phyloP scores from a whole-genome alignment of 2,888 invertebrate species.

The Orthosia cruda region DNA sequence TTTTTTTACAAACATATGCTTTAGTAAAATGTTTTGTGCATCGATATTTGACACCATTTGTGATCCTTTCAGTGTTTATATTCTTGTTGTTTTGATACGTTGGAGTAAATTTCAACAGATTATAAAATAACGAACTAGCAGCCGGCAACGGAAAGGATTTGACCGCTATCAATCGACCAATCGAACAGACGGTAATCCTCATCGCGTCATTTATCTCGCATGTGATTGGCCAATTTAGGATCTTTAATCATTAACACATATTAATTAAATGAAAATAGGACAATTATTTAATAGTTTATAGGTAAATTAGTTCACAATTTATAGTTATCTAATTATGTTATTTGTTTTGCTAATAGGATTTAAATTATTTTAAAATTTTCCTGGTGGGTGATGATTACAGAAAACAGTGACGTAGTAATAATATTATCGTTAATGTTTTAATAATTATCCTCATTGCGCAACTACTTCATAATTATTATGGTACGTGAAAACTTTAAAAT shows the following conservation, averaged over 20 bases:
- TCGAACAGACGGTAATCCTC: too few relatives aligned
- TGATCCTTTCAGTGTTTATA: not conserved
- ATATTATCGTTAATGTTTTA: not conserved
- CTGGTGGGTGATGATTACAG: not conserved
- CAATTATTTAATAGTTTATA: too few relatives aligned
- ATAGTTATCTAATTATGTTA: not conserved
- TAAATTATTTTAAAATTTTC: not conserved
- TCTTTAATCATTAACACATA: not conserved
- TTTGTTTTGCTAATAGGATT: not conserved
- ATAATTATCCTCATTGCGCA: not conserved
- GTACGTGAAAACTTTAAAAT: not conserved
- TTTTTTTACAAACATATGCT: not conserved
- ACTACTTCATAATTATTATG: slow-evolving; percentile 2
- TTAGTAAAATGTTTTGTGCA: not conserved
- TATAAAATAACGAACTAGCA: not conserved
- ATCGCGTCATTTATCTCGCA: too few relatives aligned
- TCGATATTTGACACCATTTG: not conserved
- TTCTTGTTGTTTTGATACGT: not conserved
- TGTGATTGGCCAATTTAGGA: too few relatives aligned
- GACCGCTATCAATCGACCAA: too few relatives aligned
- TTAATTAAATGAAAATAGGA: too few relatives aligned
- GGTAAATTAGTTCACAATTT: too few relatives aligned
- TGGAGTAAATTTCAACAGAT: not conserved
- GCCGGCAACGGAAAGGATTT: too few relatives aligned
- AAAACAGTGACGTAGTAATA: not conserved